A percentile compares a stretch with the other conserved stretches of the same genome.
Evolutionary conservation across 1,140 invertebrate species (phyloP).

Genomic region (Semibalanus balanoides): DNA sequence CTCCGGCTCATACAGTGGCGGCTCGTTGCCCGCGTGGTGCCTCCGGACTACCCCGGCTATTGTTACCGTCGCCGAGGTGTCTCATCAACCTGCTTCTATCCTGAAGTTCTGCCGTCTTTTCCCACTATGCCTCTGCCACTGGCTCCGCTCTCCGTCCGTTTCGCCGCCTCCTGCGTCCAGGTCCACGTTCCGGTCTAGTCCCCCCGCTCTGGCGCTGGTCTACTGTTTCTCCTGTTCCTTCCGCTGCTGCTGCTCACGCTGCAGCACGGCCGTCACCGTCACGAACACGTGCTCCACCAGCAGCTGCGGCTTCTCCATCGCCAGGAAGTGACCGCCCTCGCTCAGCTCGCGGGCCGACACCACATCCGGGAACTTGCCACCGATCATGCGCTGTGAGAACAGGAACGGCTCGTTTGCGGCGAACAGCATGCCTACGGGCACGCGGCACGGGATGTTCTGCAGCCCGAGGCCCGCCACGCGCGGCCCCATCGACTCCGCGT

Average conservation of each 20-base stretch:
- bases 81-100: no score
- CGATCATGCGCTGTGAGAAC: slow-evolving; percentile 23
- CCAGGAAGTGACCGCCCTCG: slow-evolving; percentile 69
- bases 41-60: no score
- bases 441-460: slow-evolving; percentile 23
- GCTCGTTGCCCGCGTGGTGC: no score
- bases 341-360: slow-evolving; percentile 24
- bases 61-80: no score
- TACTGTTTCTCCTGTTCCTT: background rate
- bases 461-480: slow-evolving; percentile 24
- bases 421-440: slow-evolving; percentile 30
- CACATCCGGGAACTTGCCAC: slow-evolving; percentile 22
- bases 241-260: background rate
- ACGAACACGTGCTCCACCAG: slow-evolving; percentile 45
- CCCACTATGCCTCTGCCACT: no score
- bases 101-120: no score
- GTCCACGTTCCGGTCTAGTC: no score
- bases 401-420: slow-evolving; percentile 30
- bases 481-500: slow-evolving; percentile 45
- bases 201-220: background rate
- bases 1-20: no score
- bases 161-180: no score
- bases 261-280: slow-evolving; percentile 23
- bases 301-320: slow-evolving; percentile 55
- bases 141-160: no score